Evolutionary conservation across 2,888 invertebrate genomes (phyloP).

Genomic region (Pseudococcus longispinus): DNA sequence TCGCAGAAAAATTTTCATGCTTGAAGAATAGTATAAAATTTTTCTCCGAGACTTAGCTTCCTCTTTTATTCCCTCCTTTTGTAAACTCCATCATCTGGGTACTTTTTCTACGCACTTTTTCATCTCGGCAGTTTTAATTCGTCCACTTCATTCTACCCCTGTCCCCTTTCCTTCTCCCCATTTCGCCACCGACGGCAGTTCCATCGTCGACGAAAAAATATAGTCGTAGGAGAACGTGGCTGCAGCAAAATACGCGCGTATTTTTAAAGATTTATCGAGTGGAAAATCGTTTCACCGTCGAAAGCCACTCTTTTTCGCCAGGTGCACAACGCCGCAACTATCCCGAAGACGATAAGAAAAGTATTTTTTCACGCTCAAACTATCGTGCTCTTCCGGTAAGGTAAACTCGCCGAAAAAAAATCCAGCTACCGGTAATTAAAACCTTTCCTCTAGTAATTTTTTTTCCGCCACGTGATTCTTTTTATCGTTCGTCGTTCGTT

Average conservation of each 20-base stretch:
- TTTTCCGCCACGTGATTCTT: neutral
- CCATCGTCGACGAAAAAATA: neutral
- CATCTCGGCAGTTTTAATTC: neutral
- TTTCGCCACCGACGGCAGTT: too few species aligned
- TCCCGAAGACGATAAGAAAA: neutral
- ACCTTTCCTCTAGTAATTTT: neutral
- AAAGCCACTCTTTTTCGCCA: neutral
- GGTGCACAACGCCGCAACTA: neutral
- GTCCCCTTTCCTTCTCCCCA: neutral
- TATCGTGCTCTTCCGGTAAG: neutral
- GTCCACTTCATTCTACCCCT: neutral
- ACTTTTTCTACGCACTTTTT: neutral
- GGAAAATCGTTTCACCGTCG: slow-evolving; percentile 33
- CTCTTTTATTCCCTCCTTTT: neutral
- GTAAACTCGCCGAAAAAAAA: neutral
- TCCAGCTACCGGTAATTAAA: neutral
- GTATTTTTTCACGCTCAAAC: neutral
- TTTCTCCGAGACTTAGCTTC: neutral
- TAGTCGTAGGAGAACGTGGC: neutral
- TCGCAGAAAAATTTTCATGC: neutral
- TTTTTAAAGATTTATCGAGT: slow-evolving; percentile 1
- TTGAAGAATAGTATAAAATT: neutral
- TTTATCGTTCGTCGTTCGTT: neutral
- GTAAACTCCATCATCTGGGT: neutral
- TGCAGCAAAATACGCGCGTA: neutral